Base-by-base conservation (phyloP, 2,797 vertebrate genomes). In the Channallabes apus region DNA sequence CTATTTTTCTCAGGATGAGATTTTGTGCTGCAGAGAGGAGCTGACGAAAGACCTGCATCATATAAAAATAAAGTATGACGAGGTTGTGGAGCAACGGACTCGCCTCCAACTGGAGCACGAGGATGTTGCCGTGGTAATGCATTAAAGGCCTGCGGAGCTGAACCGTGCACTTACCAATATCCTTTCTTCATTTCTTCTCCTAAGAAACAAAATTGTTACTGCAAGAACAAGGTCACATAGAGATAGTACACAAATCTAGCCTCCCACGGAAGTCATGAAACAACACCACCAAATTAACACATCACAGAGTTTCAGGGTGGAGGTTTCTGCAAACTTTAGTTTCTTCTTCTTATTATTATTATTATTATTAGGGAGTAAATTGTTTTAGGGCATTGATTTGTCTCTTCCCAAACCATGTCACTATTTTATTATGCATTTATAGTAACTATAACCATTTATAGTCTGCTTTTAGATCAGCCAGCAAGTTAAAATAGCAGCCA, bases 41-140 rank as follows among this genome's bases (percentile, higher is more conserved):
- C 88, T 94, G 84, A 91, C 88, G 78, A 91, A 85, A 80, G 91
- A 94, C 86, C 90, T 95, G 4, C 86, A 88, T 20, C 14, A 17
- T 90, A 87, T 94, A 86, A 90, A 91, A 88, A 84, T 78, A 22
- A 85, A 90, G 78, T 91, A 90, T 1, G 91, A 94, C 82, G 87
- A 91, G 73, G 90, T 83, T 2, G 87, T 89, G 15, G 87, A 93
- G 87, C 92, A 93, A 85, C 92, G 88, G 86, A 83, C 88, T 86
- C 58, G 92, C 88, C 0, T 93, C 58, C 91, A 91, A 85, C 90
- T 92, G 72, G 89, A 93, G 22, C 91, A 81, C 11, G 90, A 92
- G 41, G 89, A 93, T 86, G 88, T 95, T 59, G 89, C 93, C 32
- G 71, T 91, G 94, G 95, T 95, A 94, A 92, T 61, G 20, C 58